Base-by-base conservation (phyloP, 2,113 vertebrate species). In the Misgurnus anguillicaudatus region DNA sequence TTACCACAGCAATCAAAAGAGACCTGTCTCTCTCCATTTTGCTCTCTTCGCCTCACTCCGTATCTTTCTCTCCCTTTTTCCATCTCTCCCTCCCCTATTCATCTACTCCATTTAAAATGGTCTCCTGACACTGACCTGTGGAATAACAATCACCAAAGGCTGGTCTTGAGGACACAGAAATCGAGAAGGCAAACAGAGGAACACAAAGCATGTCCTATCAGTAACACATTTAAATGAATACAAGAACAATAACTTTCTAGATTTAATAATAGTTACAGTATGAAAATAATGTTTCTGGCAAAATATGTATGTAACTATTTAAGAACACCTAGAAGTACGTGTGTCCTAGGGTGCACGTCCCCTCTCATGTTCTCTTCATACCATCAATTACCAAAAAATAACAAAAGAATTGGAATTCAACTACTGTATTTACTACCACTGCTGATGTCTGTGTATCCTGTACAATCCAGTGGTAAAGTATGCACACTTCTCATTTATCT, bases 1-100 rank as follows among this genome's bases (percentile, higher is more conserved):
- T 86, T 84, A 82, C 80, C 85, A 84, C 53, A 67, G 85, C 80
- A 84, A 86, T 86, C 80, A 82, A 82, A 83, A 68, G 80, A 70
- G 53, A 45, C 62, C 31, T 55, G 41, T 42, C 69, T 65, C 65
- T 72, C 68, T 67, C 60, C 47, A 60, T 64, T 62, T 36, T 38
- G 21, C 63, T 80, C 66, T 60, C 77, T 63, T 71, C 61, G 38
- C 55, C 53, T 65, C 69, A 24, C 77, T 71, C 53, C 5, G 14
- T 13, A 47, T 72, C 63, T 62, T 48, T 66, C 64, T 53, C 65
- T 53, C 51, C 6, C 24, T 17, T 17, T 47, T 24, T 63, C 36
- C 24, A 8, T 48, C 36, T 64, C 4, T 31, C 51, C 47, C 58
- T 61, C 42, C 64, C 64, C 38, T 38, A 47, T 69, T 64, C 74